phyloP scores from a whole-genome alignment of 2,888 invertebrate species.

The Euproctis similis region DNA sequence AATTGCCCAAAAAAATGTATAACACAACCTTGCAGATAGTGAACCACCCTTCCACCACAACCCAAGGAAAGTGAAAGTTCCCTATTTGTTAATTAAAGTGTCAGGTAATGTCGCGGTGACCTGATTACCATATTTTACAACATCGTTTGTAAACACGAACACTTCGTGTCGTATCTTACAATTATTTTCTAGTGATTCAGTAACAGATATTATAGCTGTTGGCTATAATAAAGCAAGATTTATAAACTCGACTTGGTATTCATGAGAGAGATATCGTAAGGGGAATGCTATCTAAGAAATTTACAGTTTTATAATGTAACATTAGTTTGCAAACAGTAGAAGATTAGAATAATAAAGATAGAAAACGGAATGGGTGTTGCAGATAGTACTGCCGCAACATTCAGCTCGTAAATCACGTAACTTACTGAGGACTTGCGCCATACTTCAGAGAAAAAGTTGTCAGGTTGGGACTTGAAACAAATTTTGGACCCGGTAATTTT shows the following conservation, averaged over 20 bases:
- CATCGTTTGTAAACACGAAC: conserved; percentile 13
- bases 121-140: conserved; percentile 9
- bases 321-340: conserved; percentile 24
- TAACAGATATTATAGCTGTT: conserved; percentile 16
- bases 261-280: conserved; percentile 12
- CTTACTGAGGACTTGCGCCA: conserved; percentile 10
- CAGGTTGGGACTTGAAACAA: too few relatives aligned
- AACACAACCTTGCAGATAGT: too few relatives aligned
- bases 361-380: too few relatives aligned
- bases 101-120: conserved; percentile 5
- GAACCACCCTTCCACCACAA: too few relatives aligned
- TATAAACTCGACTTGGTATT: conserved; percentile 21
- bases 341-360: conserved; percentile 27
- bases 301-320: conserved; percentile 22
- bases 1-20: too few relatives aligned
- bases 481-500: too few relatives aligned
- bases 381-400: too few relatives aligned
- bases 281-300: conserved; percentile 14
- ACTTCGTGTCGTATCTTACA: conserved; percentile 7
- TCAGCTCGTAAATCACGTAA: neutral
- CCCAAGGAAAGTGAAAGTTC: conserved; percentile 3
- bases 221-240: conserved; percentile 15
- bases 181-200: conserved; percentile 7
- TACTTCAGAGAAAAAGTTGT: too few relatives aligned
- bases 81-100: conserved; percentile 7